Evolutionary conservation across 1,140 invertebrate species (phyloP), one percentile per base, ranked within the genome.

Genomic region (Cherax destructor): DNA sequence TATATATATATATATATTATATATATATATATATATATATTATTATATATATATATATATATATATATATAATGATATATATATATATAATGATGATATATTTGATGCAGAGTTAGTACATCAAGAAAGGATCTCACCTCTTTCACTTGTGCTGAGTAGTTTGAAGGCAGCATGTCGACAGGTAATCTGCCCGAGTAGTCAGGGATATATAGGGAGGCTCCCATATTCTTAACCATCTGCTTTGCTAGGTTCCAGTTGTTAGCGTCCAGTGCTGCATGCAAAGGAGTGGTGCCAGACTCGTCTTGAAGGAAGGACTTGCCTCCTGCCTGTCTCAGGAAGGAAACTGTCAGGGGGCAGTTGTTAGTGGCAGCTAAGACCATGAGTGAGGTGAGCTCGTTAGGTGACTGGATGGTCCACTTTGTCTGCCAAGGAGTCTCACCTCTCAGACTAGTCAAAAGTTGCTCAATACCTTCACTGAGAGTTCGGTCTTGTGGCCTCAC

Each of bases 261-360:
- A 13, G 24, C 13, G 1, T 65, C 61, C 61, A 65, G 61, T 16
- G 61, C 61, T 0, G 61, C 18, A 7, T 65, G 61, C 18, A 65
- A 16, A 65, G 61, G 61, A 65, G 13, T 65, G 61, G 9, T 56
- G 52, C 61, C 61, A 16, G 61, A 65, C 61, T 65, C 4, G 61
- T 16, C 18, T 5, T 21, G 18, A 3, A 65, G 61, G 61, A 21
- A 65, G 18, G 61, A 65, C 61, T 65, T 16, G 18, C 11, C 61
- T 18, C 61, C 61, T 16, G 13, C 61, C 61, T 18, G 86, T 76
- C 59, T 88, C 49, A 6, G 41, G 50, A 50, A 89, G 65, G 65
- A 89, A 83, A 21, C 49, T 59, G 87, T 89, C 13, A 89, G 80
- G 2, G 65, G 30, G 21, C 87, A 89, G 78, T 89, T 83, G 21